Evolutionary conservation across 1,140 invertebrate species (phyloP).

Genomic region (Eriosoma lanigerum): DNA sequence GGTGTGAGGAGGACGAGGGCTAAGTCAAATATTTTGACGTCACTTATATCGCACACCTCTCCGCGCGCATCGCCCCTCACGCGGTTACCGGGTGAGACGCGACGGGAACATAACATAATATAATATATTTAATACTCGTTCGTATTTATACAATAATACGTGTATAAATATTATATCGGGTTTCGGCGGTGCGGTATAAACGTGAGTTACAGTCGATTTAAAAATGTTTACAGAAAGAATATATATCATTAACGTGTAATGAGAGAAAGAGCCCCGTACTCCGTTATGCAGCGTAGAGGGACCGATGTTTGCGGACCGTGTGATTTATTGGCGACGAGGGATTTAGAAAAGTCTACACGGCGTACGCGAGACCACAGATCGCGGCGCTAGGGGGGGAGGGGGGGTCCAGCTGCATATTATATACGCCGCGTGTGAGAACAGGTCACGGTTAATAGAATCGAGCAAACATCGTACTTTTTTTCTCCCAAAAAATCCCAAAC

Average conservation of each 20-base stretch:
- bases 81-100: background rate
- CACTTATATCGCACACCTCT: background rate
- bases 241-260: slow-evolving; percentile 44
- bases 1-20: background rate
- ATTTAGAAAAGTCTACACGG: slow-evolving; percentile 40
- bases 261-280: slow-evolving; percentile 22
- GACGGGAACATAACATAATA: background rate
- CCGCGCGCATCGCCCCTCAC: background rate
- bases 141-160: background rate
- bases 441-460: slow-evolving; percentile 49
- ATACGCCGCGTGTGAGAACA: slow-evolving; percentile 36
- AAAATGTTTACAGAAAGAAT: slow-evolving; percentile 50
- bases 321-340: slow-evolving; percentile 50
- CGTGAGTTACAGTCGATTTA: slow-evolving; percentile 50
- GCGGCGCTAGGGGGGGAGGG: background rate
- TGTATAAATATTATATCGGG: slow-evolving; percentile 17
- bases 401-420: slow-evolving; percentile 41
- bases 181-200: slow-evolving; percentile 33
- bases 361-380: background rate
- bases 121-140: background rate
- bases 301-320: slow-evolving; percentile 47
- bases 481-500: slow-evolving; percentile 1
- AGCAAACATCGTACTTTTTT: slow-evolving; percentile 19
- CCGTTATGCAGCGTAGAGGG: background rate
- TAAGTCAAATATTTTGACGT: slow-evolving; percentile 38